These are phyloP conservation scores for Venustaconcha ellipsiformis DNA, from an alignment of 1,140 invertebrate genomes.

Conservation along the genomic window DNA sequence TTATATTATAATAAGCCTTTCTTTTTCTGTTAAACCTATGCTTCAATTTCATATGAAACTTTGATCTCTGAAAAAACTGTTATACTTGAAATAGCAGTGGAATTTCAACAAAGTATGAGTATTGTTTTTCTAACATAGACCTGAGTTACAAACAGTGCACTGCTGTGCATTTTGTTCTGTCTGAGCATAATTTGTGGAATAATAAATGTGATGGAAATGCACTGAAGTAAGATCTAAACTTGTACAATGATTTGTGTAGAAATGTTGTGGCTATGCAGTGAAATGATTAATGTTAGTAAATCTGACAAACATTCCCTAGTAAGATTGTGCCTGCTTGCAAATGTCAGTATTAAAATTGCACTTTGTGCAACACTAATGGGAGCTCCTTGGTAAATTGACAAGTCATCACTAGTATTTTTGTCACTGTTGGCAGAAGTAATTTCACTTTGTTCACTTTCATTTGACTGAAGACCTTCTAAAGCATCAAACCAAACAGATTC, in stretches of 20 bases:
- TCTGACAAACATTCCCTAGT: not conserved
- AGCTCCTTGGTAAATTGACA: slow-evolving; percentile 4
- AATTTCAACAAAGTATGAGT: slow-evolving; percentile 21
- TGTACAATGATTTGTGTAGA: too few relatives aligned
- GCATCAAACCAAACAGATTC: slow-evolving; percentile 5
- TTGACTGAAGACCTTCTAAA: not conserved
- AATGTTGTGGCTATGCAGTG: not conserved
- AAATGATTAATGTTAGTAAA: not conserved
- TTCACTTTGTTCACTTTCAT: not conserved
- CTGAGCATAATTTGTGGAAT: not conserved
- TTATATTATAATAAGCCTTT: too few relatives aligned
- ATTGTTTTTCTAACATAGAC: slow-evolving; percentile 1
- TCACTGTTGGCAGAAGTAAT: not conserved
- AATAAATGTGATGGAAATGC: not conserved
- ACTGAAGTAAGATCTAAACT: not conserved
- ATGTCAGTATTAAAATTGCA: too few relatives aligned
- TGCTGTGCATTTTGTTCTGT: not conserved
- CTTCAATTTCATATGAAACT: too few relatives aligned
- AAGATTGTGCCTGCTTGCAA: not conserved
- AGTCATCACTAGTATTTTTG: too few relatives aligned
- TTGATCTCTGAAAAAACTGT: too few relatives aligned
- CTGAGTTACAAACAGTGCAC: not conserved
- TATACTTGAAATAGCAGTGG: too few relatives aligned
- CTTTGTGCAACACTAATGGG: too few relatives aligned
- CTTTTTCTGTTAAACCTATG: too few relatives aligned